phyloP scores from a whole-genome alignment of 1,140 invertebrate genomes.

The Camponotus vicinus region DNA sequence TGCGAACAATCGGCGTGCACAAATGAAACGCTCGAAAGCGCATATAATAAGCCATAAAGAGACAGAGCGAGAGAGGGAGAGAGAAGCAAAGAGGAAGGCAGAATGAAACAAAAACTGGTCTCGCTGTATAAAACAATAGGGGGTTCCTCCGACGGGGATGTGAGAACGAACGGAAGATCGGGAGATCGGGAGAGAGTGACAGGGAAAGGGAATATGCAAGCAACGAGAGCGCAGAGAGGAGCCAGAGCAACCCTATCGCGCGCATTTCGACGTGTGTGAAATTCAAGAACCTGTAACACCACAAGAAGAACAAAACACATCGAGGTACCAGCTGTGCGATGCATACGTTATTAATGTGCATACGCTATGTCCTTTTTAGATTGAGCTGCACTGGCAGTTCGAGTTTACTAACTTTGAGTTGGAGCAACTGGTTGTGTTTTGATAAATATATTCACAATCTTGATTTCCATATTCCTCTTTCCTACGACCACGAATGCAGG shows the following conservation, averaged over 20 bases:
- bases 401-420: slow-evolving; percentile 6
- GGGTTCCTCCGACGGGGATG: slow-evolving; percentile 47
- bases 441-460: slow-evolving; percentile 10
- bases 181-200: slow-evolving; percentile 48
- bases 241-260: slow-evolving; percentile 52
- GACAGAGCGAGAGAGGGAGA: slow-evolving; percentile 66
- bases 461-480: neutral
- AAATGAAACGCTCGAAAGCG: slow-evolving; percentile 72
- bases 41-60: slow-evolving; percentile 76
- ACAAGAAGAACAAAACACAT: slow-evolving; percentile 72
- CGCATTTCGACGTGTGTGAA: slow-evolving; percentile 72
- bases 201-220: slow-evolving; percentile 23
- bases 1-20: slow-evolving; percentile 74
- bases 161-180: slow-evolving; percentile 31
- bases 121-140: slow-evolving; percentile 80
- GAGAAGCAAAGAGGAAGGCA: slow-evolving; percentile 9
- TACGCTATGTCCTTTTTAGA: slow-evolving; percentile 40
- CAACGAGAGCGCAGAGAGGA: slow-evolving; percentile 31
- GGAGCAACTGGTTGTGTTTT: neutral
- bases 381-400: slow-evolving; percentile 5
- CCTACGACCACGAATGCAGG: neutral
- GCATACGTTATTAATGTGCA: slow-evolving; percentile 68
- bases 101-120: slow-evolving; percentile 81
- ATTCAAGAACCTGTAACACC: slow-evolving; percentile 80
- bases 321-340: slow-evolving; percentile 73